Percentiles rank a stretch among this genome's conserved stretches.
These are phyloP conservation scores for Diarsia brunnea DNA, from an alignment of 2,888 invertebrate species.

Conservation along the genomic window DNA sequence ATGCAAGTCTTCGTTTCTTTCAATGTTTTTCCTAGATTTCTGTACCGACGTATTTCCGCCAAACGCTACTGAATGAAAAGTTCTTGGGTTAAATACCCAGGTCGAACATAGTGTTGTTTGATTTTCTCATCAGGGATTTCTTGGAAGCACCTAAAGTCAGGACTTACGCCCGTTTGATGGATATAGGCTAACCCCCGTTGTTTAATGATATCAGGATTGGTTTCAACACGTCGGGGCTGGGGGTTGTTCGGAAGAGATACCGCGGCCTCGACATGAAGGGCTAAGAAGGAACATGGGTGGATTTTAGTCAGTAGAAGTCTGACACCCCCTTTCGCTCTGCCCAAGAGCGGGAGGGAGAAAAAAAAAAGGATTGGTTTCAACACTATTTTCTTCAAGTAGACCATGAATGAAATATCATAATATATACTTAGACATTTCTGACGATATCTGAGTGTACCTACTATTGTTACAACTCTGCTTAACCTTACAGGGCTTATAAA, in stretches of 20 bases:
- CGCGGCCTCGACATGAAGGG: no score
- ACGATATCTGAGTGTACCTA: neutral
- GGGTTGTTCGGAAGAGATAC: no score
- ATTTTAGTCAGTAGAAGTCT: no score
- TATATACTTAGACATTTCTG: neutral
- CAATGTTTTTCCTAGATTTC: conserved; percentile 4
- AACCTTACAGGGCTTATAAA: neutral
- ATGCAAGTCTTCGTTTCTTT: conserved; percentile 1
- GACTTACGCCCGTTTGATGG: neutral
- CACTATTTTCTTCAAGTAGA: no score
- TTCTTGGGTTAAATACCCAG: neutral
- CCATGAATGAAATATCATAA: no score
- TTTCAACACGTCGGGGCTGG: no score
- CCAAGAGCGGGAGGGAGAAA: no score
- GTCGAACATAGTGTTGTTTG: neutral
- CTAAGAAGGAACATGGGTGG: no score
- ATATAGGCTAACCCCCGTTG: neutral
- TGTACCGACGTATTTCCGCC: neutral
- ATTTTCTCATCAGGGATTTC: neutral
- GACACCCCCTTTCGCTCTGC: no score
- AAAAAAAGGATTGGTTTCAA: no score
- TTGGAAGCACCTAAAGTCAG: neutral
- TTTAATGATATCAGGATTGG: neutral
- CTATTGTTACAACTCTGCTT: neutral
- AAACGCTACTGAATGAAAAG: neutral